Evolutionary conservation across 2,797 vertebrate species (phyloP).

Genomic region (Anguilla megastoma): DNA sequence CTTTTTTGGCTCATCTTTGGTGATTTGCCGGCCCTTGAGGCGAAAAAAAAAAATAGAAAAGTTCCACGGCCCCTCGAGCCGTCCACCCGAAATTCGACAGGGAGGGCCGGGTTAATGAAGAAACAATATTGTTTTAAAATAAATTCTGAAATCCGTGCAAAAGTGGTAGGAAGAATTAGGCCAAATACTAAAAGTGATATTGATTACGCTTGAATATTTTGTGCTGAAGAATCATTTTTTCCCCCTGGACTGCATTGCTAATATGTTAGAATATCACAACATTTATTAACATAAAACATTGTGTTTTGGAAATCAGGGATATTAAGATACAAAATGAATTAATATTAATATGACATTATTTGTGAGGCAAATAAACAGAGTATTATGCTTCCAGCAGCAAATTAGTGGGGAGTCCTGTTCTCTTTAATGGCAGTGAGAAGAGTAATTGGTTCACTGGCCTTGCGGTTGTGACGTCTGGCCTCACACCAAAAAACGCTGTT

Average conservation of each 20-base stretch:
- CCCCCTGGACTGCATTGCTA: neutral
- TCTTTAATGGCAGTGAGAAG: neutral
- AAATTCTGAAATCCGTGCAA: neutral
- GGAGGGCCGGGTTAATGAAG: neutral
- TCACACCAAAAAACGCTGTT: neutral
- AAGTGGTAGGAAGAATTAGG: neutral
- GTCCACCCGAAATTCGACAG: neutral
- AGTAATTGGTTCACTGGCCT: conserved; percentile 8
- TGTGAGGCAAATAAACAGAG: neutral
- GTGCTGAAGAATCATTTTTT: neutral
- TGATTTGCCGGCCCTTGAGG: neutral
- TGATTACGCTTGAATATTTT: neutral
- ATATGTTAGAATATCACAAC: neutral
- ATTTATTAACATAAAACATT: neutral
- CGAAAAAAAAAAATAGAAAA: neutral
- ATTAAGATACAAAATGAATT: neutral
- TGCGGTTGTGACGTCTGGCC: neutral
- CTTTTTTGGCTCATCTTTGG: neutral
- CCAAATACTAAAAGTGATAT: neutral
- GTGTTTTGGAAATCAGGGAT: neutral
- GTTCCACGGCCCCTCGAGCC: neutral
- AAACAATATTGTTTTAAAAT: neutral
- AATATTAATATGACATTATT: neutral
- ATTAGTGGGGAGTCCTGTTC: neutral
- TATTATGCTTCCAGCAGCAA: neutral